phyloP scores from a whole-genome alignment of 1,140 invertebrate genomes.

The Plutomurus gul region DNA sequence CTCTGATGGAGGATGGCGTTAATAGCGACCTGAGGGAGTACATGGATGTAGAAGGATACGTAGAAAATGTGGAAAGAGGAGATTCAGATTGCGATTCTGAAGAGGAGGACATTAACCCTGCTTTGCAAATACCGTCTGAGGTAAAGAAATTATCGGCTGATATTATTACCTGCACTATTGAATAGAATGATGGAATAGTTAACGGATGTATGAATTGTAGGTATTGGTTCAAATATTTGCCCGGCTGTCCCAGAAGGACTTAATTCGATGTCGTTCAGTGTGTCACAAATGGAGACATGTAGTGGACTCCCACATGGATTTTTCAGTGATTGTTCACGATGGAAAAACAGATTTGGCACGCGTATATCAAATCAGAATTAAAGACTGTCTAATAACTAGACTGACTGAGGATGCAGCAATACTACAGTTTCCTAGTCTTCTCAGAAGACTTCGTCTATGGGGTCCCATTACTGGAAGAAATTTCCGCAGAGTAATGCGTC shows the following conservation, averaged over 20 bases:
- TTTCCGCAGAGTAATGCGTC: conserved; percentile 27
- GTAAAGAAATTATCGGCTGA: not conserved
- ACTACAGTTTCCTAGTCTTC: conserved; percentile 26
- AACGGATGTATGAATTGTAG: not conserved
- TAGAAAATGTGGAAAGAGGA: not conserved
- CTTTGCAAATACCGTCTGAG: not conserved
- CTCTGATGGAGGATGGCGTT: not conserved
- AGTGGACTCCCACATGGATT: conserved; percentile 36
- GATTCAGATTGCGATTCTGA: not conserved
- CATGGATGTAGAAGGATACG: not conserved
- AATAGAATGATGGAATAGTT: not conserved
- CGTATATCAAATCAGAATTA: conserved; percentile 25
- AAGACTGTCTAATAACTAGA: conserved; percentile 33
- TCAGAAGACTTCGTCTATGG: conserved; percentile 30
- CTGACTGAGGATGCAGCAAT: conserved; percentile 19
- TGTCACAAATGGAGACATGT: conserved; percentile 25
- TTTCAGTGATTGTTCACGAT: conserved; percentile 37
- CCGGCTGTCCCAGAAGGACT: conserved; percentile 33
- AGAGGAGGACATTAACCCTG: not conserved
- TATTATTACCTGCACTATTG: not conserved
- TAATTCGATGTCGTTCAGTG: conserved; percentile 24
- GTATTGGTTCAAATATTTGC: conserved; percentile 34
- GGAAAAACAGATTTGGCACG: conserved; percentile 33
- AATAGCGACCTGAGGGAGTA: not conserved
- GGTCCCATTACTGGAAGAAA: conserved; percentile 29